Conservation (phyloP, 2,888 invertebrate species). For the Andrena minutula region DNA sequence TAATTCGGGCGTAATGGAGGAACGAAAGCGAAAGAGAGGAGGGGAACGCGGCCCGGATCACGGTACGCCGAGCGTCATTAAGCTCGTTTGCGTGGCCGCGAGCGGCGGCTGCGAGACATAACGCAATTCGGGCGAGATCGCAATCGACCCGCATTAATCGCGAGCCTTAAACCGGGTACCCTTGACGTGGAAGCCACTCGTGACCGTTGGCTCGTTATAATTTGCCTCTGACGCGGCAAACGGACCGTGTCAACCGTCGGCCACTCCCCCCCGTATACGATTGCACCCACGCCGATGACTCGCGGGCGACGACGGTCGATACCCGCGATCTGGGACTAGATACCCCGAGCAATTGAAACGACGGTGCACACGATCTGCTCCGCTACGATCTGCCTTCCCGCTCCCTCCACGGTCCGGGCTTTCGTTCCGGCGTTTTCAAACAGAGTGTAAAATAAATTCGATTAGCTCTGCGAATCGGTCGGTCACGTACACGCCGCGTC, state of each 20-base stretch:
- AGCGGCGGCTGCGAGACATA: conserved; percentile 38
- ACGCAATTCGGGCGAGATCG: conserved; percentile 47
- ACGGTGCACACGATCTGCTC: conserved; percentile 15
- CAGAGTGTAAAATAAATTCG: conserved; percentile 74
- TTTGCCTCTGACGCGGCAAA: conserved; percentile 63
- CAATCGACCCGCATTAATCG: conserved; percentile 53
- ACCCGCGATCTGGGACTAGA: conserved; percentile 41
- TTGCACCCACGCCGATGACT: conserved; percentile 6
- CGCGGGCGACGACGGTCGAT: conserved; percentile 40
- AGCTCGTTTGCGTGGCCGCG: conserved; percentile 43
- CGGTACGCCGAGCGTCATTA: conserved; percentile 52
- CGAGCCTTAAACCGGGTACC: conserved; percentile 43
- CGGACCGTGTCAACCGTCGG: conserved; percentile 47
- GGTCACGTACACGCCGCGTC: conserved; percentile 66
- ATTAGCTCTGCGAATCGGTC: conserved; percentile 68
- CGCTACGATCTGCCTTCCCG: neutral
- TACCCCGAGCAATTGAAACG: conserved; percentile 31
- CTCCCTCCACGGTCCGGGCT: conserved; percentile 20
- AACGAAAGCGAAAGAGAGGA: conserved; percentile 17
- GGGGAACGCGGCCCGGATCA: conserved; percentile 21
- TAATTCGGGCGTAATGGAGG: conserved; percentile 37
- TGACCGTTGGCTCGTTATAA: conserved; percentile 67
- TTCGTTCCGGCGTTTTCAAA: conserved; percentile 66
- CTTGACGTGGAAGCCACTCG: conserved; percentile 50
- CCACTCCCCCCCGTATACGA: conserved; percentile 2